Base-by-base conservation (phyloP, 2,797 vertebrate species). In the Rhadinocentrus ornatus region DNA sequence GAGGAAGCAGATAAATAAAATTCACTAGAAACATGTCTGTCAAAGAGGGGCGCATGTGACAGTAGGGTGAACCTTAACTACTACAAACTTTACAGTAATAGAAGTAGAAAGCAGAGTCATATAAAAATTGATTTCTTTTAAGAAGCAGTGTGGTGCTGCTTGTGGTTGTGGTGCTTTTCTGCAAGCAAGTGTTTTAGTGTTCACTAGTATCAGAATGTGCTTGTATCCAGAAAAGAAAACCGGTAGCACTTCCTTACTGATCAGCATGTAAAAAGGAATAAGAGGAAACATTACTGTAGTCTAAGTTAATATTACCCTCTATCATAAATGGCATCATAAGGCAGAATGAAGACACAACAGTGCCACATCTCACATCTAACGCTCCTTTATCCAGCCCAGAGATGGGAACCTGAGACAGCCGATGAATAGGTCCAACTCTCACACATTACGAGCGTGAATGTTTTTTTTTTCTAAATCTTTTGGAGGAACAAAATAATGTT, bases 361-460 rank as follows among this genome's bases (percentile, higher is more conserved):
- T 75, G 86, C 84, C 88, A 72, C 71, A 74, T 88, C 83, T 84
- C 78, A 63, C 62, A 77, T 69, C 67, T 77, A 63, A 77, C 39
- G 50, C 78, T 77, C 62, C 63, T 58, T 68, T 18, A 78, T 69
- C 69, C 62, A 48, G 64, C 53, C 67, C 50, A 1, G 77, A 88
- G 87, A 83, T 13, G 86, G 86, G 85, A 88, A 89, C 87, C 89
- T 73, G 73, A 90, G 85, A 86, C 78, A 65, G 84, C 78, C 73
- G 83, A 87, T 76, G 80, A 67, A 71, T 84, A 91, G 88, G 91
- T 92, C 90, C 89, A 88, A 87, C 69, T 87, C 84, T 85, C 85
- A 74, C 76, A 73, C 50, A 58, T 56, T 41, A 54, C 11, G 18
- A 56, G 39, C 59, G 32, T 58, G 16, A 26, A 8, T 4, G 13